Percentiles rank a stretch among this genome's conserved stretches.
phyloP scores from a whole-genome alignment of 2,113 vertebrate genomes.

The Parus major region DNA sequence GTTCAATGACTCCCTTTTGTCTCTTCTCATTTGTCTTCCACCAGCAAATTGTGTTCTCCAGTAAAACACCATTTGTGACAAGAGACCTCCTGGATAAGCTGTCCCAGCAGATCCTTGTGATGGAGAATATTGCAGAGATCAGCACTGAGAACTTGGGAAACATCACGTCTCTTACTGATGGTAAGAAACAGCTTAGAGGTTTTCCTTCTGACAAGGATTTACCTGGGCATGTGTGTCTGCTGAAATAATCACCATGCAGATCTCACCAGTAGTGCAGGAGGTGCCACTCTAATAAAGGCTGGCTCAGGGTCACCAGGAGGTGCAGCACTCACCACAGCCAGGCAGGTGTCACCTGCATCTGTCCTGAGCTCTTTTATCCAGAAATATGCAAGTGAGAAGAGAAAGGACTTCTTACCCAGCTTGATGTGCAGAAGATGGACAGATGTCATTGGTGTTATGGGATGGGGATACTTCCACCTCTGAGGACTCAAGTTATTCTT shows the following conservation, averaged over 20 bases:
- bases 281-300: not conserved
- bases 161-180: slow-evolving; percentile 82
- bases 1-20: not conserved
- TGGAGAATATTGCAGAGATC: slow-evolving; percentile 86
- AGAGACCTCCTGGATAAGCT: slow-evolving; percentile 86
- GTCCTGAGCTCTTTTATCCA: not conserved
- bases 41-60: slow-evolving; percentile 85
- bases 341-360: not conserved
- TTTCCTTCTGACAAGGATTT: not conserved
- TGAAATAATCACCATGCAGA: not conserved
- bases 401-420: not conserved
- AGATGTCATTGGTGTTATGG: not conserved
- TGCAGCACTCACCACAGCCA: not conserved
- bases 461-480: not conserved
- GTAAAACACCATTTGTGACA: slow-evolving; percentile 78
- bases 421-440: not conserved
- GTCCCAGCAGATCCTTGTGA: slow-evolving; percentile 81
- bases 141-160: slow-evolving; percentile 83
- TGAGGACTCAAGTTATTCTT: not conserved
- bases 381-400: not conserved
- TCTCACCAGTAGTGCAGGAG: not conserved
- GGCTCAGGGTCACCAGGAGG: not conserved
- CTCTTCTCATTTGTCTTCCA: slow-evolving; percentile 4
- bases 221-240: not conserved
- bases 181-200: slow-evolving; percentile 65